Evolutionary conservation across 2,888 invertebrate genomes (phyloP), one percentile per base, ranked within the genome.

Genomic region (Teleogryllus oceanicus): DNA sequence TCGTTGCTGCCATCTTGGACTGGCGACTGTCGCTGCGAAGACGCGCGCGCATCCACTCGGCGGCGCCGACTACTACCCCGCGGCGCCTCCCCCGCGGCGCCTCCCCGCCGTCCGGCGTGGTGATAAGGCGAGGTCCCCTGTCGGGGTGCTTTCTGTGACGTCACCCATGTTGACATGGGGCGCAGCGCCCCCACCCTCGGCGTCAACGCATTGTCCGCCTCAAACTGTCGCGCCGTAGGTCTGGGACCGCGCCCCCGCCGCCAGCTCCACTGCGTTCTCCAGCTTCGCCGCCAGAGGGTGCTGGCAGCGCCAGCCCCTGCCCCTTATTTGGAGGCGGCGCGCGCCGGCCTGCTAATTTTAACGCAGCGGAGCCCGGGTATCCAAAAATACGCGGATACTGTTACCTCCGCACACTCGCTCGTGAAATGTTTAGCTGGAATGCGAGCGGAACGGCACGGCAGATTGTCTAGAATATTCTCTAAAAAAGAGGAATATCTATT

Each of bases 1-100:
- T 87, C 88, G 86, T 88, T 87, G 88, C 90, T 88, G 90, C 91
- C 91, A 91, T 91, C 87, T 91, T 91, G 89, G 88, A 88, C 83
- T 84, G 85, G 88, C 87, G 86, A 87, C 84, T 86, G 85, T 85
- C 86, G 85, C 85, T 86, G 86, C 86, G 85, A 86, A 50, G 78
- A 75, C 74, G 85, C 82, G 77, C 77, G 81, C 82, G 82, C 81
- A 74, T 79, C 79, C 82, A 78, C 79, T 83, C 84, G 83, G 83
- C 83, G 83, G 82, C 83, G 81, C 81, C 75, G 80, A 78, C 75
- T 62, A 76, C 80, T 75, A n/a, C n/a, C n/a, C n/a, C 80, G 49
- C 51, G 74, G 37, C 49, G 50, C 49, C 49, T 74, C 8, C 50
- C 76, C 37, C 80, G 49, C 51, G 74, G 37, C 49, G 50, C 49